phyloP scores from a whole-genome alignment of 2,797 vertebrate species.

The Phylloscopus collybita region DNA sequence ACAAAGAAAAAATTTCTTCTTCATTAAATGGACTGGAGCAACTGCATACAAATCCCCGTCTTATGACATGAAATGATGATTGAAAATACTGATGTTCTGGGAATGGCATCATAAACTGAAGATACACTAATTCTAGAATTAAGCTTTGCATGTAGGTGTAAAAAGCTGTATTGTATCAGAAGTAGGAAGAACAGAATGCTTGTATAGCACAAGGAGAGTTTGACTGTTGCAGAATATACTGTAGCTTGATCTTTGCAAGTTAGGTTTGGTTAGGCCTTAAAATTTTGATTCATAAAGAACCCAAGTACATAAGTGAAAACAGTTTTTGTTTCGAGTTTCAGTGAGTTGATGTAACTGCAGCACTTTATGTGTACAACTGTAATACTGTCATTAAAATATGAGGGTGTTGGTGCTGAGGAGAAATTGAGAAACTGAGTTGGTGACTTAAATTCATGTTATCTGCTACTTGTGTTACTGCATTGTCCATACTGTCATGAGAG shows the following conservation, averaged over 20 bases:
- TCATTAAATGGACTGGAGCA: not conserved
- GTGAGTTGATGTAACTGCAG: not conserved
- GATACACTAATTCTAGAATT: not conserved
- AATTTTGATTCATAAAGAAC: not conserved
- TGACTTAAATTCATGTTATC: not conserved
- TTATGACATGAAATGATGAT: not conserved
- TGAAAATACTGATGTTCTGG: not conserved
- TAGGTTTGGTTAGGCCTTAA: not conserved
- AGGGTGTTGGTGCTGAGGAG: not conserved
- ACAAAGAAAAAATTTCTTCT: not conserved
- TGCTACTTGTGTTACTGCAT: not conserved
- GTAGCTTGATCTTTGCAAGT: not conserved
- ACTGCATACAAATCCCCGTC: not conserved
- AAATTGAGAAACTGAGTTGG: not conserved
- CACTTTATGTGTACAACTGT: not conserved
- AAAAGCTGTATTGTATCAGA: not conserved
- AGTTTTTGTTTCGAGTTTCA: not conserved
- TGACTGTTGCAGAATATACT: not conserved
- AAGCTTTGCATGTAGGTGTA: constrained; percentile 12
- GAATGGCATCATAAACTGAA: not conserved
- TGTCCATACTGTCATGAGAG: not conserved
- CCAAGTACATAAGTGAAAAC: not conserved
- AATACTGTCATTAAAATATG: not conserved
- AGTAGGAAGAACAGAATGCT: not conserved
- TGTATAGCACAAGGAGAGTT: not conserved